A percentile compares a stretch with the other conserved stretches of the same genome.
These are phyloP conservation scores for Diachasmimorpha longicaudata DNA, from an alignment of 1,140 invertebrate genomes.

Conservation along the genomic window DNA sequence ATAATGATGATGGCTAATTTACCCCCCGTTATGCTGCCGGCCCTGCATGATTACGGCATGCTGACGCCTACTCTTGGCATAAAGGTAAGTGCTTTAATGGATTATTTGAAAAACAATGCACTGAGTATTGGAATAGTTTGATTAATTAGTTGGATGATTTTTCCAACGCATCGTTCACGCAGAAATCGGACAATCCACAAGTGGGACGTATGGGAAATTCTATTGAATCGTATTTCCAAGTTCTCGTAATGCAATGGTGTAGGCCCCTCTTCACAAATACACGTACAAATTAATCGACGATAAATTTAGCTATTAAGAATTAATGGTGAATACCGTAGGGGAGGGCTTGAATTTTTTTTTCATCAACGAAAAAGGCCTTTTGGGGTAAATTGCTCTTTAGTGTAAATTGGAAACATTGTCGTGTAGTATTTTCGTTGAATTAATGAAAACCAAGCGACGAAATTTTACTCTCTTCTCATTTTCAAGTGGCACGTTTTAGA, in stretches of 20 bases:
- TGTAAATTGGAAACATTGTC: conserved; percentile 11
- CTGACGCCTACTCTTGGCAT: conserved; percentile 58
- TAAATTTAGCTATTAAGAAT: too few species aligned
- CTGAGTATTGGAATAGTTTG: too few species aligned
- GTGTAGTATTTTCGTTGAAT: conserved; percentile 29
- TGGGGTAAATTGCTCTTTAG: conserved; percentile 14
- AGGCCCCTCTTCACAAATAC: too few species aligned
- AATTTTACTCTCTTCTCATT: not conserved
- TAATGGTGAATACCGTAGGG: not conserved
- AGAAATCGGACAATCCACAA: conserved; percentile 26
- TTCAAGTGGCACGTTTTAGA: not conserved
- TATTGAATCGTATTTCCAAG: conserved; percentile 27
- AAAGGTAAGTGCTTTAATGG: conserved; percentile 50
- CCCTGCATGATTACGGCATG: conserved; percentile 60
- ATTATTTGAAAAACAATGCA: not conserved
- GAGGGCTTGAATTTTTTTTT: conserved; percentile 13
- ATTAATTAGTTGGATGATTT: too few species aligned
- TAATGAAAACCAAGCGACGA: conserved; percentile 24
- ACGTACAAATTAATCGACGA: not conserved
- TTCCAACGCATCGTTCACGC: too few species aligned
- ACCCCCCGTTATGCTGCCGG: conserved; percentile 61
- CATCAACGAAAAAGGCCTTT: conserved; percentile 2
- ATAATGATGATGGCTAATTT: conserved; percentile 64
- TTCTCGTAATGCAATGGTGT: too few species aligned
- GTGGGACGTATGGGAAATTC: conserved; percentile 26